phyloP scores from a whole-genome alignment of 2,888 invertebrate genomes.

The Prostheceraeus crozeri region DNA sequence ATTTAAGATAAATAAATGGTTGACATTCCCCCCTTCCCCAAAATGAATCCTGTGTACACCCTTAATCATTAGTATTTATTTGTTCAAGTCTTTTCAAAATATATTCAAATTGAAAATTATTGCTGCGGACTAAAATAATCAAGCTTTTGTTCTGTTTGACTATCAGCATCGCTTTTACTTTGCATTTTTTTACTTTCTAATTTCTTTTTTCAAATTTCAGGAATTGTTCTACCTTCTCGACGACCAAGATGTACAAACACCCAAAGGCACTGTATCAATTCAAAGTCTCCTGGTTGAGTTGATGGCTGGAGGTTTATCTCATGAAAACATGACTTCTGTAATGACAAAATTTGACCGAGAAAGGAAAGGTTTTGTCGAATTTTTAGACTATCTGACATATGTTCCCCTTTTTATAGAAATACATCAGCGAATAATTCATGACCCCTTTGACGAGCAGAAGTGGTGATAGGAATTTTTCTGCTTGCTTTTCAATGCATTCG shows the following conservation, averaged over 20 bases:
- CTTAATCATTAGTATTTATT: too few relatives aligned
- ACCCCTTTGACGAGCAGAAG: slow-evolving; percentile 51
- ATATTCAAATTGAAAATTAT: too few relatives aligned
- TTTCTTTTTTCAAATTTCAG: slow-evolving; percentile 42
- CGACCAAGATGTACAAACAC: slow-evolving; percentile 43
- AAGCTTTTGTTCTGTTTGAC: too few relatives aligned
- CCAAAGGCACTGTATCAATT: slow-evolving; percentile 46
- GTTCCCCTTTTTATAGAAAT: slow-evolving; percentile 55
- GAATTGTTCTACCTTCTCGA: slow-evolving; percentile 51
- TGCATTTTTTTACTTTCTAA: too few relatives aligned
- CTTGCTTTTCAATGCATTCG: too few relatives aligned
- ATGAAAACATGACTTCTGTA: slow-evolving; percentile 49
- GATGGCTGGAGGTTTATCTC: slow-evolving; percentile 51
- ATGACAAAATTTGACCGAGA: slow-evolving; percentile 53
- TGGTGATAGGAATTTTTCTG: too few relatives aligned
- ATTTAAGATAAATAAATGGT: too few relatives aligned
- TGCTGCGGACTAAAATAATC: too few relatives aligned
- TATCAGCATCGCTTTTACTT: too few relatives aligned
- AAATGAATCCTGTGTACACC: too few relatives aligned
- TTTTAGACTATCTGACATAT: slow-evolving; percentile 55
- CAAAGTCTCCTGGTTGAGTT: slow-evolving; percentile 50
- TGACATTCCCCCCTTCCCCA: too few relatives aligned
- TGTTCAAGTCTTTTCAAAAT: too few relatives aligned
- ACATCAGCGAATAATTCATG: slow-evolving; percentile 50
- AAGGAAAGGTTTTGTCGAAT: slow-evolving; percentile 50